phyloP scores from a whole-genome alignment of 2,113 vertebrate genomes.

The Xenopus borealis region DNA sequence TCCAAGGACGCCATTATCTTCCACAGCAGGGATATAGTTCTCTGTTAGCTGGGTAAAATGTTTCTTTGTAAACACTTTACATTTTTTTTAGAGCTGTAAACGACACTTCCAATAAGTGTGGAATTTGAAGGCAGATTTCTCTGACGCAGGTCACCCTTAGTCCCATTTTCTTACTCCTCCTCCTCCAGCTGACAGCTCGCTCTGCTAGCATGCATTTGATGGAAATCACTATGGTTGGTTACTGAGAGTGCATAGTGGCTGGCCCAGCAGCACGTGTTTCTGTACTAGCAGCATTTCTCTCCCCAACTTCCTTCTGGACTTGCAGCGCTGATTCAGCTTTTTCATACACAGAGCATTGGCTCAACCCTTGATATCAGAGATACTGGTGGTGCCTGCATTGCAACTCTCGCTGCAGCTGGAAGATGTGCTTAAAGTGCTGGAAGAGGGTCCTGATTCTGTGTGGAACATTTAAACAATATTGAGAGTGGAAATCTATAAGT shows the following conservation, averaged over 20 bases:
- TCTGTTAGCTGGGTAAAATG: conserved; percentile 21
- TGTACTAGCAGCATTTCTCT: background rate
- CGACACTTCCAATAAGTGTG: conserved; percentile 27
- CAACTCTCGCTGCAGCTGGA: conserved; percentile 93
- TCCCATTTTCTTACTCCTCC: background rate
- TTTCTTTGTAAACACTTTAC: conserved; percentile 31
- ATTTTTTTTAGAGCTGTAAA: conserved; percentile 23
- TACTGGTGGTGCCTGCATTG: conserved; percentile 64
- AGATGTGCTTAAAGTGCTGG: conserved; percentile 87
- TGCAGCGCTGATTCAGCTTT: background rate
- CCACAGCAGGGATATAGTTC: background rate
- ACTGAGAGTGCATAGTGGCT: background rate
- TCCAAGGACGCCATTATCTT: background rate
- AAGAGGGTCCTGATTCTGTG: conserved; percentile 83
- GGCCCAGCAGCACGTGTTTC: background rate
- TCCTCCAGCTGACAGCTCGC: conserved; percentile 1
- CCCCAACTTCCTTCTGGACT: background rate
- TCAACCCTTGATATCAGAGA: conserved; percentile 80
- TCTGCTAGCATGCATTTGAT: background rate
- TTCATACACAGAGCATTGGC: background rate
- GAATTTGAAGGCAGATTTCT: conserved; percentile 10
- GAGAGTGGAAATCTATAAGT: conserved; percentile 6
- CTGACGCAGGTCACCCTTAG: background rate
- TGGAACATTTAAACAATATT: conserved; percentile 8
- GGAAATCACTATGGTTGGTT: background rate